Percentiles rank a stretch among this genome's conserved stretches.
These are phyloP conservation scores for Apantesis nais DNA, from an alignment of 2,888 invertebrate species.

Conservation along the genomic window DNA sequence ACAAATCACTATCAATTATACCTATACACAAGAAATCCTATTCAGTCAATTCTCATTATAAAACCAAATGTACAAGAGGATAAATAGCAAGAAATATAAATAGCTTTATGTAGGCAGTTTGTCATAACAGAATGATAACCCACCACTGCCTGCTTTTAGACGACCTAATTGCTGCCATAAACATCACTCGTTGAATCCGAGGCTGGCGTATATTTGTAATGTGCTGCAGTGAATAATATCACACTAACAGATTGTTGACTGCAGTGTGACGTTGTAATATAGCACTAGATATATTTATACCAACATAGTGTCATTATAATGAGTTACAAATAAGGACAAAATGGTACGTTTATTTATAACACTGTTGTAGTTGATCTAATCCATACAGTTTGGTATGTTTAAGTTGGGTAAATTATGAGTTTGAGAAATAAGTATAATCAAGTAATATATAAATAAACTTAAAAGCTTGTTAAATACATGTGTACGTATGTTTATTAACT, in stretches of 20 bases:
- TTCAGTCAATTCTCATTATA: not conserved
- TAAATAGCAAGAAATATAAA: not conserved
- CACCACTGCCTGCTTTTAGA: slow-evolving; percentile 3
- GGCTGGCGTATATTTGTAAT: slow-evolving; percentile 3
- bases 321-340: not conserved
- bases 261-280: not conserved
- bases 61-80: not conserved
- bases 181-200: slow-evolving; percentile 2
- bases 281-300: not conserved
- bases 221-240: not conserved
- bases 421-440: no score
- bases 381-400: not conserved
- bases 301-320: not conserved
- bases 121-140: slow-evolving; percentile 3
- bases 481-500: no score
- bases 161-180: slow-evolving; percentile 12
- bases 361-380: not conserved
- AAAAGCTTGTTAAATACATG: no score
- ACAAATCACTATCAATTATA: not conserved
- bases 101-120: not conserved
- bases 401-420: no score
- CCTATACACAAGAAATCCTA: not conserved
- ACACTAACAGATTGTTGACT: not conserved
- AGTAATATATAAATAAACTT: no score
- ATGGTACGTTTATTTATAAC: not conserved